These are phyloP conservation scores for Tetragnatha versicolor DNA, from an alignment of 1,140 invertebrate genomes.

Conservation along the genomic window DNA sequence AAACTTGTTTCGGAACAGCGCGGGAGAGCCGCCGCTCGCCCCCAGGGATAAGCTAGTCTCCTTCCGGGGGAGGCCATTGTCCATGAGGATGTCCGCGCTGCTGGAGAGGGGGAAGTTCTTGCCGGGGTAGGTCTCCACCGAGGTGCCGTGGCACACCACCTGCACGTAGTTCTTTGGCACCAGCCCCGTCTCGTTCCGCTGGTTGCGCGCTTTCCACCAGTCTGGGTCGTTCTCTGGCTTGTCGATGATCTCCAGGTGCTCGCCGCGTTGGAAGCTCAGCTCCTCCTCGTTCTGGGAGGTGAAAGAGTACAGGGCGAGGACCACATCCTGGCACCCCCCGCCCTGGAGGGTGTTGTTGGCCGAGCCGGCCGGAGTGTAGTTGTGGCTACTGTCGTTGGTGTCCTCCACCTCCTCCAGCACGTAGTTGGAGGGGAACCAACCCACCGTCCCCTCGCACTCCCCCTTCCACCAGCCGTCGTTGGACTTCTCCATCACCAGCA, in stretches of 20 bases:
- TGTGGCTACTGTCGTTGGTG: conserved; percentile 81
- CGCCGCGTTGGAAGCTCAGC: conserved; percentile 94
- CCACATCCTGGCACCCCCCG: conserved; percentile 77
- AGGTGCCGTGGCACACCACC: conserved; percentile 63
- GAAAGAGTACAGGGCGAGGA: conserved; percentile 92
- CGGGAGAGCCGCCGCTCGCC: conserved; percentile 48
- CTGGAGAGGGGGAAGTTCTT: conserved; percentile 52
- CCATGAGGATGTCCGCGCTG: conserved; percentile 50
- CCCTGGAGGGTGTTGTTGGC: conserved; percentile 45
- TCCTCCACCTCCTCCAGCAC: conserved; percentile 66
- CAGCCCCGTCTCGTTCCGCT: conserved; percentile 85
- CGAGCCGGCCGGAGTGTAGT: conserved; percentile 83
- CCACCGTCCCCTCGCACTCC: conserved; percentile 79
- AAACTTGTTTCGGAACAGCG: conserved; percentile 48
- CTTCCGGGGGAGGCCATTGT: conserved; percentile 37
- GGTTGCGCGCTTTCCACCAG: conserved; percentile 96
- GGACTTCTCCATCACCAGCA: conserved; percentile 96
- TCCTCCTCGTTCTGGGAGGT: conserved; percentile 96
- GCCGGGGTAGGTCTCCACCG: conserved; percentile 46
- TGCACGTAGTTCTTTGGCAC: conserved; percentile 96
- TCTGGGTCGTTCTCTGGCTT: conserved; percentile 95
- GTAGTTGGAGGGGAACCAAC: conserved; percentile 99
- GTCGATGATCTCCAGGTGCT: conserved; percentile 92
- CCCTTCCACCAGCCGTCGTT: conserved; percentile 99
- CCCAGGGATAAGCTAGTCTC: conserved; percentile 46